A percentile compares a stretch with the other conserved stretches of the same genome.
phyloP scores from a whole-genome alignment of 92 coral and sea anemone species.

The Anthopleura xanthogrammica region DNA sequence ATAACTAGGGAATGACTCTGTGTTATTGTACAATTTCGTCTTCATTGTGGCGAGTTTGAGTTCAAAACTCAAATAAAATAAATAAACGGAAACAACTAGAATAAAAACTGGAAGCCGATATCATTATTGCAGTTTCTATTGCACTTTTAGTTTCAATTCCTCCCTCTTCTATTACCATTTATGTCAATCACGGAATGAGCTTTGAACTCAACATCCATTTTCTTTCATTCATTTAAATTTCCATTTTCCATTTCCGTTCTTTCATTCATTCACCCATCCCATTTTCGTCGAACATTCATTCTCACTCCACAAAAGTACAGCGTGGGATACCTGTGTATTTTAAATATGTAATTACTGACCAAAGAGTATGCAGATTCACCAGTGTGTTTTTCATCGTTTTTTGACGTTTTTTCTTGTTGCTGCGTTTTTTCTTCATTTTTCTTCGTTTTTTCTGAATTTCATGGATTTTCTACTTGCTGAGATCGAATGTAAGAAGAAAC shows the following conservation, averaged over 20 bases:
- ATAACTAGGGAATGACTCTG: background rate
- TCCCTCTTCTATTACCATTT: background rate
- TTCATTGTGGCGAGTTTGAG: background rate
- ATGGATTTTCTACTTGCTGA: conserved; percentile 98
- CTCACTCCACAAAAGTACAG: background rate
- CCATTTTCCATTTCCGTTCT: no score
- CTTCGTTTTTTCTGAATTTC: conserved; percentile 65
- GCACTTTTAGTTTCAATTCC: background rate
- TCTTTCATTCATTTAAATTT: no score
- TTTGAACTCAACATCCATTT: background rate
- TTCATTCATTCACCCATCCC: no score
- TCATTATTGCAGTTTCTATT: background rate
- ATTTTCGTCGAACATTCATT: no score
- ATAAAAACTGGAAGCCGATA: background rate
- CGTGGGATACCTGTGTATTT: background rate
- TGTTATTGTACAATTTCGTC: background rate
- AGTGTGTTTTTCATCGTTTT: background rate
- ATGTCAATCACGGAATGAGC: background rate
- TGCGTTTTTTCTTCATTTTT: background rate
- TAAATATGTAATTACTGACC: background rate
- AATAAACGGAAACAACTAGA: background rate
- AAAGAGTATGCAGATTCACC: background rate
- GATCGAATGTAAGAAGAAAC: conserved; percentile 90
- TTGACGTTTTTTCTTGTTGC: background rate
- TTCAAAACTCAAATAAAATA: background rate